Percentiles rank a stretch among this genome's conserved stretches.
phyloP scores from a whole-genome alignment of 2,888 invertebrate species.

The Leptopterna dolabrata region DNA sequence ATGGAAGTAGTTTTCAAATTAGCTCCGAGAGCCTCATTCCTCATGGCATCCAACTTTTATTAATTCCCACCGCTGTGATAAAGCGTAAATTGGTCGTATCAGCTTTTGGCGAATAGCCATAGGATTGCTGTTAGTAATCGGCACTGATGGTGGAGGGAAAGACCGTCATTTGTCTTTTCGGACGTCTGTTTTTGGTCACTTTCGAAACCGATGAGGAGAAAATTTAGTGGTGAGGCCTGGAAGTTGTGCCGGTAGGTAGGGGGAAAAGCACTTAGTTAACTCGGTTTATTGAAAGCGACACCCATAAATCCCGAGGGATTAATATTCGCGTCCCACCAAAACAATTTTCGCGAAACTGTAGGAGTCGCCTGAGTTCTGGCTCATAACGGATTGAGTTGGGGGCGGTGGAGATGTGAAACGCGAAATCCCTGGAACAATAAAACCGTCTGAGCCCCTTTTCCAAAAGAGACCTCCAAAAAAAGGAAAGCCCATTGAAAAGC shows the following conservation, averaged over 20 bases:
- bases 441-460: too few relatives aligned
- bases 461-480: too few relatives aligned
- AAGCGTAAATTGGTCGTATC: neutral
- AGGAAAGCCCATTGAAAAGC: too few relatives aligned
- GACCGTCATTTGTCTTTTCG: neutral
- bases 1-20: neutral
- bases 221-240: neutral
- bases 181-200: neutral
- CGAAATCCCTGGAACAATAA: too few relatives aligned
- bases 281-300: slow-evolving; percentile 13
- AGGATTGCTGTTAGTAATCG: neutral
- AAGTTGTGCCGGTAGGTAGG: too few relatives aligned
- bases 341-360: neutral
- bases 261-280: slow-evolving; percentile 6
- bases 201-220: neutral
- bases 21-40: neutral
- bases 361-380: neutral
- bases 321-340: slow-evolving; percentile 2
- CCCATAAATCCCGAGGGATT: neutral
- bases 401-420: neutral
- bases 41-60: neutral
- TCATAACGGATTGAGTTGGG: neutral
- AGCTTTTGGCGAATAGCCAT: neutral
- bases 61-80: neutral
- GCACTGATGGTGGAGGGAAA: neutral